phyloP scores from a whole-genome alignment of 1,140 invertebrate genomes.

The Eupristina koningsbergeri region DNA sequence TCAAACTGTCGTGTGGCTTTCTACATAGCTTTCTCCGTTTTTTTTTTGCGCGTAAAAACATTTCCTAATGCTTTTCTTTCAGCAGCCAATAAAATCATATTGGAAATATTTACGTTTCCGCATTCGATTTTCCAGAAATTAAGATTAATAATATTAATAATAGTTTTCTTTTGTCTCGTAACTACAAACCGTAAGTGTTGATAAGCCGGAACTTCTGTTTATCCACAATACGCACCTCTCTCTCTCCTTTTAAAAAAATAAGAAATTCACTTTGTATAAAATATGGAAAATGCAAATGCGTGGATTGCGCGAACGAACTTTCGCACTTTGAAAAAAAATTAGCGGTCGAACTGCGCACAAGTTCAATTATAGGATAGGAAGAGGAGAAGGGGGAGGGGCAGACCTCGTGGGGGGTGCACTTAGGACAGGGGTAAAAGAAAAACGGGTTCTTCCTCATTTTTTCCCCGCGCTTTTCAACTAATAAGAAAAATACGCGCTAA shows the following conservation, averaged over 20 bases:
- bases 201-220: too few relatives aligned
- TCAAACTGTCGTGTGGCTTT: not conserved
- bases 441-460: not conserved
- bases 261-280: too few relatives aligned
- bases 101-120: too few relatives aligned
- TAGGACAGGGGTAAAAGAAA: not conserved
- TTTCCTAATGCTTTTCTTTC: not conserved
- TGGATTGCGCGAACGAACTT: not conserved
- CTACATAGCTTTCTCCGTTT: not conserved
- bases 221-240: too few relatives aligned
- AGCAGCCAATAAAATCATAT: too few relatives aligned
- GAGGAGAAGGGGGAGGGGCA: too few relatives aligned
- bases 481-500: constrained; percentile 60
- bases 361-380: too few relatives aligned
- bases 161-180: too few relatives aligned
- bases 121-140: too few relatives aligned
- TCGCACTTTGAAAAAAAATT: not conserved
- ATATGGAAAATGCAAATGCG: not conserved
- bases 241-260: too few relatives aligned
- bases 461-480: not conserved
- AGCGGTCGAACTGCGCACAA: not conserved
- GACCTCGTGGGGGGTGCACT: not conserved
- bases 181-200: too few relatives aligned
- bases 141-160: too few relatives aligned
- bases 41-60: not conserved